These are phyloP conservation scores for Euzophera pinguis DNA, from an alignment of 2,888 invertebrate species.

Conservation along the genomic window DNA sequence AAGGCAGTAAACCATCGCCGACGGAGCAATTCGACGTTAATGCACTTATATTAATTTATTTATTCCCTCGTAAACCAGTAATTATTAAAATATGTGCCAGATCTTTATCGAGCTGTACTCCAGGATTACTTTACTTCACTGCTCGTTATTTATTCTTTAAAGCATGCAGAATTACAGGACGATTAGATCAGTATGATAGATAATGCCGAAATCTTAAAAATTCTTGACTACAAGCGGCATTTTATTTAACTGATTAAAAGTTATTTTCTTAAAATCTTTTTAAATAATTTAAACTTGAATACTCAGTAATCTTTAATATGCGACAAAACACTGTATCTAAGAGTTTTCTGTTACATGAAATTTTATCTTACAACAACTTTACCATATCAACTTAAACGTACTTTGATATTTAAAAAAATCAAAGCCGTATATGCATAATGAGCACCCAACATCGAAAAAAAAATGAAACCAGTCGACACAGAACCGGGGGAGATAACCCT, in stretches of 20 bases:
- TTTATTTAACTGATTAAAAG: no score
- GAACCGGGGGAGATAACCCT: background rate
- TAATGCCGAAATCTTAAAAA: background rate
- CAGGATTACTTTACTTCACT: background rate
- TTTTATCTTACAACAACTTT: no score
- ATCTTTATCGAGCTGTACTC: background rate
- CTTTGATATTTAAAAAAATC: background rate
- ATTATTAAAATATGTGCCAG: background rate
- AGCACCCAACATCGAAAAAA: background rate
- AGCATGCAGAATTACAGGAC: background rate
- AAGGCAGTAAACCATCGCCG: slow-evolving; percentile 28
- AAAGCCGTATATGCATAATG: background rate
- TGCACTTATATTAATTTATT: slow-evolving; percentile 8
- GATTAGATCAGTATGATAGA: no score
- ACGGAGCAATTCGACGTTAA: slow-evolving; percentile 18
- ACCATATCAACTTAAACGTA: no score
- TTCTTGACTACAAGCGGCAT: background rate
- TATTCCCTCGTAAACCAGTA: background rate
- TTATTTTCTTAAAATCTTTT: no score
- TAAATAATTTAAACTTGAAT: no score
- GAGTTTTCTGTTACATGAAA: no score
- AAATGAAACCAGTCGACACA: background rate
- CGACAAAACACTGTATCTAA: no score
- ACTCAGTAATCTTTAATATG: no score
- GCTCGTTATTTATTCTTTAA: background rate